Base-by-base conservation (phyloP, 1,140 invertebrate species). In the Liolophura sinensis region DNA sequence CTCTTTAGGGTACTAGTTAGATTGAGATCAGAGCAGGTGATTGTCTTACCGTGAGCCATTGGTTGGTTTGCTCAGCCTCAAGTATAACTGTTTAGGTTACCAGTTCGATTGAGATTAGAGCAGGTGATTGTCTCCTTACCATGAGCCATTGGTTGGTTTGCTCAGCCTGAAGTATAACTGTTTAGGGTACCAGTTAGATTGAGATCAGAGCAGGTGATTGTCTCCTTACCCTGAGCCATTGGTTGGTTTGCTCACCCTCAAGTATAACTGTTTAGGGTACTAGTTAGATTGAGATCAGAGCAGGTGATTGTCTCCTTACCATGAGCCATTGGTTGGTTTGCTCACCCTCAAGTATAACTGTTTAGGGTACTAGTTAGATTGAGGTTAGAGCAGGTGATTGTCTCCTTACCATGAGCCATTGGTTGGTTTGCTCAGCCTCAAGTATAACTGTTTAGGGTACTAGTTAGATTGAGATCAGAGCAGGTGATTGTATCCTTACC, bases 221-320 rank as follows among this genome's bases (percentile, higher is more conserved):
- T n/a, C n/a, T n/a, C n/a, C n/a, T n/a, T n/a, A n/a, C n/a, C n/a
- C n/a, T 9, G 79, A 74, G 31, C 76, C 77, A 67, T 76, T 78
- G 7, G 72, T 74, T 12, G 79, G 74, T 24, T 69, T 69, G 51
- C 67, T 73, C 12, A 83, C 67, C 0, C 56, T 52, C 9, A 82
- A 69, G 55, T 71, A 73, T 59, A 83, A 82, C 71, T 79, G 73
- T 73, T 82, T 83, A 1, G 82, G 82, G 16, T 74, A 72, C 6
- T 70, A 76, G 47, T 75, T 78, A 56, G 55, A 48, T 15, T 74
- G 78, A 7, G 73, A 71, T 18, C 49, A 60, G 9, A 68, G 54
- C 24, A 78, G 80, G 76, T n/a, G n/a, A n/a, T n/a, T n/a, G n/a
- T n/a, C n/a, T n/a, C n/a, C n/a, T n/a, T n/a, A n/a, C n/a, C n/a